Base-by-base conservation (phyloP, 2,113 vertebrate species). In the Pampusana beccarii region DNA sequence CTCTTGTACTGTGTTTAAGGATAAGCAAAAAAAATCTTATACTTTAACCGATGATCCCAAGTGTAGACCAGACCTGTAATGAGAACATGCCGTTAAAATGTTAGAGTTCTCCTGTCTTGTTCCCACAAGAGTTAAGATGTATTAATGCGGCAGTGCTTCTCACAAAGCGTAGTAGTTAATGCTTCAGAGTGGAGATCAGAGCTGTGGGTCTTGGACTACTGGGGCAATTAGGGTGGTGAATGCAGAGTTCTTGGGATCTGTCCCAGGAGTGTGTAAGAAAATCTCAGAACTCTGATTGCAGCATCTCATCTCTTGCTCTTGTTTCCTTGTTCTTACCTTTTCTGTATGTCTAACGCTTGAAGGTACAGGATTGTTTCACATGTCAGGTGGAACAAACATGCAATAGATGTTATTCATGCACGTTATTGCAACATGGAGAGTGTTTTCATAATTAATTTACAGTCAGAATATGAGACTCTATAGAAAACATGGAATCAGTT, bases 31-130 rank as follows among this genome's bases (percentile, higher is more conserved):
- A 26, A 26, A 24, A 13, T 15, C 19, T 73, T 0, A 0, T 60
- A 4, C 60, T 80, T 61, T 61, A 89, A 48, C 16, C 12, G 18
- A 0, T 16, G 29, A 10, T 69, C 26, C 24, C 3, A 33, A 40
- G 54, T 0, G 1, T 53, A 40, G 36, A 70, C 24, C 44, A 62
- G 50, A n/a, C 19, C 13, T 73, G 33, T 66, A n/a, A 19, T 40
- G 17, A 5, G 2, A 77, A 50, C 1, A 0, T 46, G 28, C 4
- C 0, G 0, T 61, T 70, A 53, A 75, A 77, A 65, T 29, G 16
- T 31, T 86, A 3, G 28, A 21, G 21, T 44, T 88, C 40, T 80
- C 13, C 13, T 61, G 14, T 40, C 25, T 66, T 42, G 28, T 89
- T 81, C 53, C 38, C 42, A 15, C 17, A 42, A 42, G 48, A 13